A percentile compares a stretch with the other conserved stretches of the same genome.
Evolutionary conservation across 2,888 invertebrate genomes (phyloP).

Genomic region (Eremobia ochroleuca): DNA sequence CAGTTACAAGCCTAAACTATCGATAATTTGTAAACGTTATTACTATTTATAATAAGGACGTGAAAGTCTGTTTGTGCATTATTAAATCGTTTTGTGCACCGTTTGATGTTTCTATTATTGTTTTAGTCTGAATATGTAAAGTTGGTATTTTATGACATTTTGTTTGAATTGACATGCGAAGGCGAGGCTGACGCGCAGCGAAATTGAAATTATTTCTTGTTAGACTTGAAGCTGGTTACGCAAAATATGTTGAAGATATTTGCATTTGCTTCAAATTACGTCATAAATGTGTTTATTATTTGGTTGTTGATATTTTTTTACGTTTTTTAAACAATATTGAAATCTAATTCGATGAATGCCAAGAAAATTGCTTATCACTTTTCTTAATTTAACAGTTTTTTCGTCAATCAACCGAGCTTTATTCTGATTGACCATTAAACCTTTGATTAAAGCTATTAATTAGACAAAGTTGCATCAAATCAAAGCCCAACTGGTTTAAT

Average conservation of each 20-base stretch:
- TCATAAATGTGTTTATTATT: background rate
- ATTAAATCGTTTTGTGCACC: conserved; percentile 36
- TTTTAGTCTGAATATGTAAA: conserved; percentile 41
- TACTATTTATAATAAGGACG: conserved; percentile 27
- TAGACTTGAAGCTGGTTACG: conserved; percentile 1
- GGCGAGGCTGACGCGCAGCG: conserved; percentile 12
- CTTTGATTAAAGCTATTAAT: conserved; percentile 28
- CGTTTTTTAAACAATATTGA: no score
- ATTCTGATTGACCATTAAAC: conserved; percentile 7
- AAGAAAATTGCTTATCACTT: background rate
- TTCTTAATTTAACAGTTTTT: background rate
- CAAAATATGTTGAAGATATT: conserved; percentile 1
- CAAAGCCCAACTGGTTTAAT: conserved; percentile 12
- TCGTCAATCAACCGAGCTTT: background rate
- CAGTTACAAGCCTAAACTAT: conserved; percentile 11
- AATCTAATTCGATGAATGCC: background rate
- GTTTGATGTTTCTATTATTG: conserved; percentile 58
- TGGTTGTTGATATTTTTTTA: no score
- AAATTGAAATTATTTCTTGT: conserved; percentile 27
- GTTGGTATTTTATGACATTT: conserved; percentile 31
- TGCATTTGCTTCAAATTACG: conserved; percentile 14
- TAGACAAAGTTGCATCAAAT: conserved; percentile 24
- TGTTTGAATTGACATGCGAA: conserved; percentile 33
- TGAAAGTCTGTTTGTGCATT: conserved; percentile 44
- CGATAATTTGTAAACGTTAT: conserved; percentile 55